phyloP scores from a whole-genome alignment of 1,140 invertebrate species.

The Neotoxoptera formosana region DNA sequence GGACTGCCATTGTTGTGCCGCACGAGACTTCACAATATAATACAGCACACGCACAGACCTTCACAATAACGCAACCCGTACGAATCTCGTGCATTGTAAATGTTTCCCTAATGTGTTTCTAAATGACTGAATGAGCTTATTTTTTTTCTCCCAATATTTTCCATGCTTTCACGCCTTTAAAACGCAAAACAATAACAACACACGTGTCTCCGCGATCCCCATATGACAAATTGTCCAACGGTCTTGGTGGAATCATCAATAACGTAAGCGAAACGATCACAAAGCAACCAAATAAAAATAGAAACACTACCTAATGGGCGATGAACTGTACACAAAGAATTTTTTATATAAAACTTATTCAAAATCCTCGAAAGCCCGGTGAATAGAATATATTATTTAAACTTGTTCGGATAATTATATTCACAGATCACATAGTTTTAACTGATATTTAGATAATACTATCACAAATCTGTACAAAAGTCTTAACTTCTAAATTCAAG shows the following conservation, averaged over 20 bases:
- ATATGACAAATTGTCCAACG: constrained; percentile 37
- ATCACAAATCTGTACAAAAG: background rate
- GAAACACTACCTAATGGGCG: background rate
- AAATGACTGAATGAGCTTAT: constrained; percentile 46
- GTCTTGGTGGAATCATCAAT: constrained; percentile 29
- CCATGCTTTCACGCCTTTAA: constrained; percentile 20
- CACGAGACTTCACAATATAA: constrained; percentile 32
- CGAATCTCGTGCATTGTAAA: constrained; percentile 7
- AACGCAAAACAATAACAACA: constrained; percentile 34
- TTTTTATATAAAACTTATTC: background rate
- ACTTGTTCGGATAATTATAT: background rate
- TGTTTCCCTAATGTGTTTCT: constrained; percentile 44
- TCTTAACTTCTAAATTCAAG: background rate
- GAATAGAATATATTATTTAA: background rate
- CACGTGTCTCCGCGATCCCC: constrained; percentile 19
- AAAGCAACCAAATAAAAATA: background rate
- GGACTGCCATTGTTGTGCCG: background rate
- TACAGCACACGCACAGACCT: background rate
- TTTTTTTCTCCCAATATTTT: constrained; percentile 21
- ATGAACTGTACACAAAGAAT: background rate
- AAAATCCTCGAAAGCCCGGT: background rate
- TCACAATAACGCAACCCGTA: constrained; percentile 19
- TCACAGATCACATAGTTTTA: background rate
- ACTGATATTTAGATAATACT: background rate
- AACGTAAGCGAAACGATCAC: background rate